Evolutionary conservation across 2,113 vertebrate genomes (phyloP).

Genomic region (Nannospalax galili): DNA sequence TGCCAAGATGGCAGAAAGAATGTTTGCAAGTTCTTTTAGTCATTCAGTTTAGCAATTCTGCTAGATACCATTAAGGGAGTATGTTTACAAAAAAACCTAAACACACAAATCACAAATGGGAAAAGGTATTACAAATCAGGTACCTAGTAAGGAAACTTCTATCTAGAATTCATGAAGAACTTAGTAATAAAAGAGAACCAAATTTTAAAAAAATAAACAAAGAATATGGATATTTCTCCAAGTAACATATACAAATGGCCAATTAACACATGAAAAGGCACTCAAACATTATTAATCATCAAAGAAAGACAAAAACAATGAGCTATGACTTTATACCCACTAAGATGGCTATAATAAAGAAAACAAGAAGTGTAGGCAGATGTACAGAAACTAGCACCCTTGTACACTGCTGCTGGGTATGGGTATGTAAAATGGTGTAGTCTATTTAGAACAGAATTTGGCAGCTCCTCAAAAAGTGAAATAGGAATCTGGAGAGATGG

Average conservation of each 20-base stretch:
- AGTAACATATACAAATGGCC: neutral
- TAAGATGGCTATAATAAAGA: too few species aligned
- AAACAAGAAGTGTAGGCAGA: neutral
- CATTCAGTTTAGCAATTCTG: neutral
- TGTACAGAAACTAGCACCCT: conserved; percentile 8
- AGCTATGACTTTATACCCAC: too few species aligned
- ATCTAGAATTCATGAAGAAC: neutral
- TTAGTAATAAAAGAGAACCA: neutral
- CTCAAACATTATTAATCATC: neutral
- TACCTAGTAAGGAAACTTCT: neutral
- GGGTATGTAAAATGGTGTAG: neutral
- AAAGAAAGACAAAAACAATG: too few species aligned
- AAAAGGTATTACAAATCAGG: neutral
- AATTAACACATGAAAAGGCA: neutral
- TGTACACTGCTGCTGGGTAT: neutral
- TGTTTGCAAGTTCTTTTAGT: conserved; percentile 28
- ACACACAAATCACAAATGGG: neutral
- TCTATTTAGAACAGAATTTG: neutral
- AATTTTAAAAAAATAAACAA: neutral
- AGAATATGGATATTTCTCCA: neutral
- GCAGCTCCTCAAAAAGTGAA: conserved; percentile 32
- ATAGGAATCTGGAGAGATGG: neutral
- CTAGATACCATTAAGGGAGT: neutral
- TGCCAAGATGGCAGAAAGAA: neutral
- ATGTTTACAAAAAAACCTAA: neutral